Evolutionary conservation across 1,140 invertebrate genomes (phyloP), one percentile per base, ranked within the genome.

Genomic region (Dendroctonus ponderosae): DNA sequence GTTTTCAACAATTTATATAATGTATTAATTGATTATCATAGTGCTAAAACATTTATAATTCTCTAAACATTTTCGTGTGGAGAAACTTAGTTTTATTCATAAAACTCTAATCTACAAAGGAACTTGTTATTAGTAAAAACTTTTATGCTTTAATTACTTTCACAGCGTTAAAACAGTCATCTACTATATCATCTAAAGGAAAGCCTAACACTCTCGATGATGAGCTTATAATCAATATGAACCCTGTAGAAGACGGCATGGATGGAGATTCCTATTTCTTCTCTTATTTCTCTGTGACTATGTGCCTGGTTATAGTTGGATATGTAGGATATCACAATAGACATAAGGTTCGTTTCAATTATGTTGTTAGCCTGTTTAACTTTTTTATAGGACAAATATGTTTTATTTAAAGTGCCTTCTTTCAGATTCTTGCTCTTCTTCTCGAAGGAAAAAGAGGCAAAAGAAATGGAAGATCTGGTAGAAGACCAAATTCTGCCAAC

Each of bases 311-410:
- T 70, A 81, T 89, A 50, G 76, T 81, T 56, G 81, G 82, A 6
- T 89, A 88, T 75, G 76, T 88, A 41, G 79, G 82, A 69, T 88
- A 87, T 77, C 85, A 88, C 70, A 88, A 88, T 70, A 88, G 87
- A 73, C 85, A 88, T 76, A 88, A 87, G 82, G 87, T 87, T 75
- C 72, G 50, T 2, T 11, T 50, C n/a, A 44, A 26, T 26, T 26
- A 26, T 26, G 26, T 26, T 26, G 26, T 26, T 26, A 26, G 26
- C 26, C 3, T 26, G 26, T 26, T 26, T 26, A 3, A 26, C 1
- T 26, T 26, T 26, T 26, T 26, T 26, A 26, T 26, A 26, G 26
- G 26, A 3, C 26, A 26, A 26, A 42, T 56, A 11, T 40, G 41
- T 44, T 26, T 58, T 11, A 15, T 62, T 54, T 26, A 26, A 26